Evolutionary conservation across 2,888 invertebrate genomes (phyloP).

Genomic region (Diploptera punctata): DNA sequence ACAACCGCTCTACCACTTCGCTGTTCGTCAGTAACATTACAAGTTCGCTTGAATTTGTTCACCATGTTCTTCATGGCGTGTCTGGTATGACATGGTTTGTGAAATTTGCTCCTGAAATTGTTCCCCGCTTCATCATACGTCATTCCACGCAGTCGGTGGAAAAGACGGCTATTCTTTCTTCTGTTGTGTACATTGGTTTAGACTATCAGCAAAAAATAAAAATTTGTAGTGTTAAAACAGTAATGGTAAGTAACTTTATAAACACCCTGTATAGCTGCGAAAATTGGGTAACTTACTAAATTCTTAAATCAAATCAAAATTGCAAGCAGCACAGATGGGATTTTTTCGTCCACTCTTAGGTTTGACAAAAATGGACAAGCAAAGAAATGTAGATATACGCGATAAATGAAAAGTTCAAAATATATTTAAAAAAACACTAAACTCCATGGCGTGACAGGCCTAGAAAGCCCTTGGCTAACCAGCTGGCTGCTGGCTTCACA

Average conservation of each 20-base stretch:
- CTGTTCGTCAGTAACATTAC: background rate
- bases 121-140: background rate
- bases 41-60: background rate
- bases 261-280: background rate
- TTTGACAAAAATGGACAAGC: no score
- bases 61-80: background rate
- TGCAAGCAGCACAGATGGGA: no score
- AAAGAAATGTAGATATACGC: no score
- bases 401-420: no score
- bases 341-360: no score
- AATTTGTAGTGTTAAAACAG: constrained; percentile 5
- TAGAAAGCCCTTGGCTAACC: no score
- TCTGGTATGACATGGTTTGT: constrained; percentile 1
- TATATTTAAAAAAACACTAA: no score
- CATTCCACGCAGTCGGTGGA: background rate
- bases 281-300: no score
- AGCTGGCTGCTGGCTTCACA: no score
- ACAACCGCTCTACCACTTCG: background rate
- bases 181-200: constrained; percentile 1
- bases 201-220: background rate
- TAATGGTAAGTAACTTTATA: constrained; percentile 3
- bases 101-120: background rate
- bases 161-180: background rate
- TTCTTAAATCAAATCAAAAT: no score
- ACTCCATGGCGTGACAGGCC: no score